Evolutionary conservation across 2,113 vertebrate genomes (phyloP).

Genomic region (Gallinago paraguaiae): DNA sequence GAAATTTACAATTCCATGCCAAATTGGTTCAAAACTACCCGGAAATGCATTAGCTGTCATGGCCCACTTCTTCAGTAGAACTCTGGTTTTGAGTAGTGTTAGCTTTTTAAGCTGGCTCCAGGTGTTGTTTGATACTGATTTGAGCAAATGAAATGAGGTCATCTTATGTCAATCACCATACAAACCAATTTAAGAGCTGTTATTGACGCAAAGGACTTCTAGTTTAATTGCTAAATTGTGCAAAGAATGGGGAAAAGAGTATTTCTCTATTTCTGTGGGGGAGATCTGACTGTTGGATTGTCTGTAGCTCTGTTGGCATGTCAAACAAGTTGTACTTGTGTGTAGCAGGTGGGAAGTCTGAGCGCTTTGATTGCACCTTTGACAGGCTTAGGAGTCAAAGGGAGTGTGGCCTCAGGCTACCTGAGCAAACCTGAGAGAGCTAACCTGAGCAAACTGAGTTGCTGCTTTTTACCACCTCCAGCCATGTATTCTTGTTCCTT

Average conservation of each 20-base stretch:
- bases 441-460: neutral
- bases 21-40: constrained; percentile 12
- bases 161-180: neutral
- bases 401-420: accelerated
- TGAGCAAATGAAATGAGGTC: neutral
- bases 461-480: neutral
- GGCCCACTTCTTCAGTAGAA: neutral
- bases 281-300: neutral
- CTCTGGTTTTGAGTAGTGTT: neutral
- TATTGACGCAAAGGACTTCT: neutral
- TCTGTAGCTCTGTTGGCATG: neutral
- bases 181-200: neutral
- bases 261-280: neutral
- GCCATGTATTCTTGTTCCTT: neutral
- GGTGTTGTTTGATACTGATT: neutral
- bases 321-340: neutral
- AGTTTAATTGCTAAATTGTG: neutral
- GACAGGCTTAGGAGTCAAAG: neutral
- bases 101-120: neutral
- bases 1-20: constrained; percentile 18
- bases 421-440: neutral
- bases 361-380: neutral
- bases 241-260: neutral
- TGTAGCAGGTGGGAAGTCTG: neutral
- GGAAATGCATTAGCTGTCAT: constrained; percentile 21